These are phyloP conservation scores for Bombus waltoni DNA, from an alignment of 1,140 invertebrate genomes.

Conservation along the genomic window DNA sequence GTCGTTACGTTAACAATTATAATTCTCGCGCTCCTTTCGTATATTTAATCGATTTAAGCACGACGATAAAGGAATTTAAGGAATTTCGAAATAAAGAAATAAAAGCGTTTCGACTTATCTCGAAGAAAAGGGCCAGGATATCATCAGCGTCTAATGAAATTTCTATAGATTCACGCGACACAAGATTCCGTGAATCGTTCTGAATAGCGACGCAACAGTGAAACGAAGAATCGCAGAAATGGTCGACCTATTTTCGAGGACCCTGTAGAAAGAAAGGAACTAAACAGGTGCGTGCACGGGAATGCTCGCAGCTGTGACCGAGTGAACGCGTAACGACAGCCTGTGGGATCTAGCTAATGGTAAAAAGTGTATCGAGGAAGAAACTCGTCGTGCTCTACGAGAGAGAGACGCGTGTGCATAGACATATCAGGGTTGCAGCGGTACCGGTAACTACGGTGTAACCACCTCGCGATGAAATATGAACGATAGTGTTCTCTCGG, in stretches of 20 bases:
- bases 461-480: conserved; percentile 70
- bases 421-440: conserved; percentile 28
- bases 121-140: no score
- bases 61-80: no score
- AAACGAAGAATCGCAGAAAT: neutral
- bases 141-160: no score
- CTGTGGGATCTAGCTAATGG: neutral
- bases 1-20: no score
- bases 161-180: neutral
- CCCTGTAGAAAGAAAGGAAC: neutral
- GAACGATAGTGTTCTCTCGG: conserved; percentile 66
- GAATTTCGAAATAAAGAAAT: no score
- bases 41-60: no score
- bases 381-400: neutral
- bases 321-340: conserved; percentile 7
- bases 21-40: no score
- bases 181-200: neutral
- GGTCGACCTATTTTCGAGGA: neutral
- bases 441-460: conserved; percentile 56
- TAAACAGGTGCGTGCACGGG: neutral
- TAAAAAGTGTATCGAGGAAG: neutral
- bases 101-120: no score
- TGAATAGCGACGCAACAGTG: neutral
- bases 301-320: conserved; percentile 26
- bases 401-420: neutral